A percentile compares a stretch with the other conserved stretches of the same genome.
These are phyloP conservation scores for Euthynnus affinis DNA, from an alignment of 2,797 vertebrate genomes.

Conservation along the genomic window DNA sequence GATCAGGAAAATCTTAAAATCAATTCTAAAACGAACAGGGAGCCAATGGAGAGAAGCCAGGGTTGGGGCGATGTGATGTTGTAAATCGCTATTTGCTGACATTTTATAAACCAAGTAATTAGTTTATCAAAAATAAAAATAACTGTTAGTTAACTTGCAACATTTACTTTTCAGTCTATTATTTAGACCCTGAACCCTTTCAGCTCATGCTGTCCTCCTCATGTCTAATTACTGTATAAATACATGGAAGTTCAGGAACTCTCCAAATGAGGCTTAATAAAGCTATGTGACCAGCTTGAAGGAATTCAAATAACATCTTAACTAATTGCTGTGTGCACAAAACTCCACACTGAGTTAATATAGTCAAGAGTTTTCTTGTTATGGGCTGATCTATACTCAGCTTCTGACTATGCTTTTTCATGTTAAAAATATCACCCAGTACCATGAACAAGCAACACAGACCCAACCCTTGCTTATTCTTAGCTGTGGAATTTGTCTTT, in stretches of 20 bases:
- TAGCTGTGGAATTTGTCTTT: constrained; percentile 40
- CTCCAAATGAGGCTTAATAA: constrained; percentile 1
- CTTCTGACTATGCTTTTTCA: neutral
- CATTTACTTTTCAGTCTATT: neutral
- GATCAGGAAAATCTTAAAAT: too few species aligned
- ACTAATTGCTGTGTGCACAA: neutral
- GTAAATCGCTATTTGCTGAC: neutral
- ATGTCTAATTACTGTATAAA: neutral
- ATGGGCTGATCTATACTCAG: neutral
- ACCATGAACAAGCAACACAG: neutral
- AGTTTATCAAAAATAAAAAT: neutral
- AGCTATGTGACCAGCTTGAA: neutral
- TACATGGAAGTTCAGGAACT: neutral
- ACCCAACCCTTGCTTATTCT: constrained; percentile 39
- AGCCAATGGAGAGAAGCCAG: too few species aligned
- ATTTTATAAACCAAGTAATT: neutral
- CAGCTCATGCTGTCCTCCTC: neutral
- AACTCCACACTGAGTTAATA: neutral
- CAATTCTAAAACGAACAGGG: too few species aligned
- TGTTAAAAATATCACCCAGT: constrained; percentile 35
- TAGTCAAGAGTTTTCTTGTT: neutral
- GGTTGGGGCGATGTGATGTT: too few species aligned
- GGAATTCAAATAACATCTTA: neutral
- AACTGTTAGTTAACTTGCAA: neutral
- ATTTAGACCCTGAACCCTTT: neutral